phyloP scores from a whole-genome alignment of 2,797 vertebrate genomes.

The Acanthurus tractus region DNA sequence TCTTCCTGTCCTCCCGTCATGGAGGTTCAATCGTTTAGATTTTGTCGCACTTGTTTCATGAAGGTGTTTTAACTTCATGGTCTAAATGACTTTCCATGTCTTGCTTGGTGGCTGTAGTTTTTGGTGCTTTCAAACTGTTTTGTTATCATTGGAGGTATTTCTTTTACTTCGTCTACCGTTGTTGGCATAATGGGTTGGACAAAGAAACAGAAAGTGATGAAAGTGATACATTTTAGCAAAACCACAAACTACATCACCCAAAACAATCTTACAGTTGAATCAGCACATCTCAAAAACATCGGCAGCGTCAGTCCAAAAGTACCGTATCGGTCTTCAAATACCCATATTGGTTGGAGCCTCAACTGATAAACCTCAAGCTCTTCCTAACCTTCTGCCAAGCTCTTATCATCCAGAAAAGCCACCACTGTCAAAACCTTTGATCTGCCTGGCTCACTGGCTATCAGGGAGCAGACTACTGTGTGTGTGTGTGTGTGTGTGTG shows the following conservation, averaged over 20 bases:
- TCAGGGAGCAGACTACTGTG: conserved; percentile 67
- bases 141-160: neutral
- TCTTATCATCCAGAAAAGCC: conserved; percentile 73
- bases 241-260: neutral
- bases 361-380: conserved; percentile 64
- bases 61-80: too few relatives aligned
- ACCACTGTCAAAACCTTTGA: conserved; percentile 74
- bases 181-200: neutral
- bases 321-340: conserved; percentile 46
- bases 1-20: too few relatives aligned
- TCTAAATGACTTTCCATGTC: too few relatives aligned
- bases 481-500: conserved; percentile 68
- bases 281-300: neutral
- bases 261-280: neutral
- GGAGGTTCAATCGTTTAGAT: too few relatives aligned
- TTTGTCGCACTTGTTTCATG: too few relatives aligned
- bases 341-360: conserved; percentile 45
- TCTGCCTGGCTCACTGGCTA: conserved; percentile 69
- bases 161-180: neutral
- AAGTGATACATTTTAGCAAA: neutral
- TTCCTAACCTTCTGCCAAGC: conserved; percentile 66
- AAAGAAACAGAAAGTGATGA: neutral
- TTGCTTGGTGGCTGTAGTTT: too few relatives aligned
- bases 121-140: too few relatives aligned
- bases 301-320: conserved; percentile 24